These are phyloP conservation scores for Prionailurus bengalensis DNA, from an alignment of 2,113 vertebrate genomes.

Conservation along the genomic window DNA sequence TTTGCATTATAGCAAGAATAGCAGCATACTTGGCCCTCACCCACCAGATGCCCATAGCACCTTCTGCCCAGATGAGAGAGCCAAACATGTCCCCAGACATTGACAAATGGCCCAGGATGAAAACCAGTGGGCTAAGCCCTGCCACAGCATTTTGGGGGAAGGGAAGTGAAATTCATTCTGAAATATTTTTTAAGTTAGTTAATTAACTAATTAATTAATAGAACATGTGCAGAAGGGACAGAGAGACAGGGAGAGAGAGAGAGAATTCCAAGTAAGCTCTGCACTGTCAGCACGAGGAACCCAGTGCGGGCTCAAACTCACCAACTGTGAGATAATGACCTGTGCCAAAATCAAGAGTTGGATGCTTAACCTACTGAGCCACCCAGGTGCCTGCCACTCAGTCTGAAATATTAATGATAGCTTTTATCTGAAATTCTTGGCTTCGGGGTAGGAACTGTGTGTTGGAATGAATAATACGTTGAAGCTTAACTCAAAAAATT, in stretches of 20 bases:
- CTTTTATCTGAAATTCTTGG: slow-evolving; percentile 8
- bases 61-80: not conserved
- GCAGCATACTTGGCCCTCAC: not conserved
- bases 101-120: not conserved
- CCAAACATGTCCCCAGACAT: not conserved
- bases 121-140: not conserved
- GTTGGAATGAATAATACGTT: not conserved
- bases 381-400: not conserved
- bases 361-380: too few relatives aligned
- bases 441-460: not conserved
- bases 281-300: too few relatives aligned
- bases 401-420: not conserved
- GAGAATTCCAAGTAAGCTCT: too few relatives aligned
- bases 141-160: not conserved
- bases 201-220: too few relatives aligned
- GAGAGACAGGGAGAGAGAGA: too few relatives aligned
- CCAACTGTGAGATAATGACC: too few relatives aligned
- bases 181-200: not conserved
- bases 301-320: too few relatives aligned
- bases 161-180: not conserved
- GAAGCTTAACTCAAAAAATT: not conserved
- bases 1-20: not conserved
- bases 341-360: too few relatives aligned
- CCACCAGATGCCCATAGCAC: too few relatives aligned
- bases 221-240: too few relatives aligned